These are phyloP conservation scores for Paracanthobrama guichenoti DNA, from an alignment of 2,113 vertebrate genomes.

Conservation along the genomic window DNA sequence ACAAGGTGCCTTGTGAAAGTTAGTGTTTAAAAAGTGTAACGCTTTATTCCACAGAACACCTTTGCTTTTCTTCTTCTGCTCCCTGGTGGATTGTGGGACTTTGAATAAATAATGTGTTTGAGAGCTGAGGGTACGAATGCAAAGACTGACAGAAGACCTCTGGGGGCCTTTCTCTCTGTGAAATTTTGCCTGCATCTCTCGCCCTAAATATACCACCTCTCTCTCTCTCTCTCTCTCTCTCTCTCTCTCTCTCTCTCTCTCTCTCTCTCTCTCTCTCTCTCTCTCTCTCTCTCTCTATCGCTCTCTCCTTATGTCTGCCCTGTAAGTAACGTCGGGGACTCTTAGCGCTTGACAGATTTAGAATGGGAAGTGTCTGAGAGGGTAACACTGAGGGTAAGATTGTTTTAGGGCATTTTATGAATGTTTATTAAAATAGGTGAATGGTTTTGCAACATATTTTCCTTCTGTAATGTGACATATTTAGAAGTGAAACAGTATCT, in stretches of 20 bases:
- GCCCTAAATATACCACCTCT: not conserved
- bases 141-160: constrained; percentile 29
- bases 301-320: not conserved
- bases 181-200: not conserved
- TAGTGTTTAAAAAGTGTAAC: not conserved
- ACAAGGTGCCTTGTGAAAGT: constrained; percentile 24
- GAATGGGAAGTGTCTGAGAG: constrained; percentile 12
- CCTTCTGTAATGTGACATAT: not conserved
- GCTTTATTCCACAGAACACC: constrained; percentile 27
- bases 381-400: not conserved
- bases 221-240: not conserved
- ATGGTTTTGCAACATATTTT: not conserved
- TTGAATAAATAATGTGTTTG: constrained; percentile 37
- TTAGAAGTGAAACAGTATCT: not conserved
- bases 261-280: not conserved
- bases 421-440: not conserved
- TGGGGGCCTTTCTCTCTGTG: constrained; percentile 12
- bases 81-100: constrained; percentile 30
- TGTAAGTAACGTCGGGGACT: constrained; percentile 8
- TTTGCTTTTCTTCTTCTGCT: constrained; percentile 9
- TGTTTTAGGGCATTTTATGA: constrained; percentile 14
- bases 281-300: not conserved
- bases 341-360: constrained; percentile 1
- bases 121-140: constrained; percentile 14
- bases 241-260: not conserved